Base-by-base conservation (phyloP, 2,888 invertebrate genomes). In the Yponomeuta malinellus region DNA sequence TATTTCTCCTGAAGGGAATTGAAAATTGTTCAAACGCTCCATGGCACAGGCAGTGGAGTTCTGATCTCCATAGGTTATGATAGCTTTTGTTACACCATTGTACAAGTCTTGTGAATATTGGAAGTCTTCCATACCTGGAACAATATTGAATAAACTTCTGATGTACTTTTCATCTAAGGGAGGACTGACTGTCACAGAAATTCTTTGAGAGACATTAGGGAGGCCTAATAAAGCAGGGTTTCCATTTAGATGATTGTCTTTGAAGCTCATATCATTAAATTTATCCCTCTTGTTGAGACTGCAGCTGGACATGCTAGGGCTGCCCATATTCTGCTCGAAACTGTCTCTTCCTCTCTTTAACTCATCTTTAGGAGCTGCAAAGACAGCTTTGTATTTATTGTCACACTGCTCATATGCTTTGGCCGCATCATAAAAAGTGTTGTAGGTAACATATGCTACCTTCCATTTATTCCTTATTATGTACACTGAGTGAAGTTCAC, bases 381-480 rank as follows among this genome's bases (percentile, higher is more conserved):
- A 98, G 68, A 98, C 96, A 33, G 98, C 96, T 86, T 96, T 97
- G 84, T 95, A 97, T 79, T 95, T 95, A 72, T 93, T 93, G 77
- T 98, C 97, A 87, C 98, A 98, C 74, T 96, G 95, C 88, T 98
- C 98, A 84, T 94, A 96, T 0, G 98, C 98, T 76, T 94, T 93
- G 1, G 98, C 98, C 12, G 98, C 97, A 85, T 96, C 95, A 71
- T 95, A 94, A 80, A 97, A 96, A 78, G 95, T 87, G 66, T 82
- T 83, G 73, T 97, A 99, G 82, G 97, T 95, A 9, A 99, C 94
- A 86, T 96, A 99, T 10, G 96, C 99, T 90, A 96, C 98, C 3
- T 96, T 96, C 86, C 93, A 94, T 81, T 94, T 95, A 73, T 97
- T 97, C 77, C 96, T 93, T 52, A 96, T 95, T n/a, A 99, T 88